phyloP scores from a whole-genome alignment of 2,797 vertebrate genomes.

The Lophius americanus region DNA sequence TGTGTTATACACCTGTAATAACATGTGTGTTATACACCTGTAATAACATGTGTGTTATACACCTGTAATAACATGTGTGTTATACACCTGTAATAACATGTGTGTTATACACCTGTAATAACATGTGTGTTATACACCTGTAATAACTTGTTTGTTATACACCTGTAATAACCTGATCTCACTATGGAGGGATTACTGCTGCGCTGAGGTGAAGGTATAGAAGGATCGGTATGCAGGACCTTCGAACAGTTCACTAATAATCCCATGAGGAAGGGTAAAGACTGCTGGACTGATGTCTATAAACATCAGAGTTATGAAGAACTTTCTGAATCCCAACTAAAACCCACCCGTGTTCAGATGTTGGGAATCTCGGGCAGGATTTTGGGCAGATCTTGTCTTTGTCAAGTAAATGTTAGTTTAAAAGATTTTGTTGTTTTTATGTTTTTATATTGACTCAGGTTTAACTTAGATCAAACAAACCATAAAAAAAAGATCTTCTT shows the following conservation, averaged over 20 bases:
- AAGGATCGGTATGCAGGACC: slow-evolving; percentile 7
- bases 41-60: too few species aligned
- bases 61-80: too few species aligned
- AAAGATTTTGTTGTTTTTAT: not conserved
- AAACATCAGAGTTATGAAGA: slow-evolving; percentile 10
- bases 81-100: too few species aligned
- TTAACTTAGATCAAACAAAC: not conserved
- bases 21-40: too few species aligned
- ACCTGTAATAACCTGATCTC: slow-evolving; percentile 8
- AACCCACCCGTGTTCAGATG: not conserved
- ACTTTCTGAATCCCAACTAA: not conserved
- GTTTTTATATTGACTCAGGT: not conserved
- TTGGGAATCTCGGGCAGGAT: not conserved
- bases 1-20: too few species aligned
- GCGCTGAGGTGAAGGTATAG: slow-evolving; percentile 1
- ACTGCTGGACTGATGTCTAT: too few species aligned
- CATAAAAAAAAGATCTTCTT: slow-evolving; percentile 1
- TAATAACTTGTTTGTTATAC: too few species aligned
- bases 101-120: too few species aligned
- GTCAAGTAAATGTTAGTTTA: not conserved
- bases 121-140: too few species aligned
- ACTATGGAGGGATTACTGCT: slow-evolving; percentile 4
- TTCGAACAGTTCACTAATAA: not conserved
- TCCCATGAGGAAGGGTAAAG: not conserved
- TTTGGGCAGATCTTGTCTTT: not conserved